Conservation (phyloP, 1,140 invertebrate genomes). For the Planococcus citri region DNA sequence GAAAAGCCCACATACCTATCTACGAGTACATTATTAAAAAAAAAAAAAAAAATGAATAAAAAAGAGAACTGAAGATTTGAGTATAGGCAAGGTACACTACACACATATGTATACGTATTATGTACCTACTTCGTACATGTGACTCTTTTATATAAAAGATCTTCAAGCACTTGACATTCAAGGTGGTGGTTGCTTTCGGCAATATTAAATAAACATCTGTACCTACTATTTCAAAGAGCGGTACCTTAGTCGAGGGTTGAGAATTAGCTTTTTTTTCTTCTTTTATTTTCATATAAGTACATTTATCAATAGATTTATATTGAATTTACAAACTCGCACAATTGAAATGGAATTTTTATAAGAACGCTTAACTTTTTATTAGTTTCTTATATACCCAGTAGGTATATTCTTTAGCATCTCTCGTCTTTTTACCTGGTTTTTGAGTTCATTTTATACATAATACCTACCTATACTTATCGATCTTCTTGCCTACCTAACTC, state of each 20-base stretch:
- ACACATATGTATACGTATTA: no score
- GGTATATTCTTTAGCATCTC: no score
- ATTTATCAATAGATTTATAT: conserved; percentile 5
- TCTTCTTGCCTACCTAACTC: no score
- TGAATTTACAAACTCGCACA: neutral
- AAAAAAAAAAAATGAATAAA: neutral
- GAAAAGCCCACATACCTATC: no score
- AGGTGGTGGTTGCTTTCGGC: conserved; percentile 8
- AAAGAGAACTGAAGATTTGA: conserved; percentile 1
- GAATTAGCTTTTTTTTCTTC: neutral
- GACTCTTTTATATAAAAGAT: neutral
- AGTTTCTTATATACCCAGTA: neutral
- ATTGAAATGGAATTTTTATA: neutral
- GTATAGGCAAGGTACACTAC: neutral
- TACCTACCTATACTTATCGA: no score
- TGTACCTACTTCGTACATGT: no score
- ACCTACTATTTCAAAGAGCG: neutral
- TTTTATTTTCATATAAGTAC: neutral
- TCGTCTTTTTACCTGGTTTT: no score
- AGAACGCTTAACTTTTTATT: neutral
- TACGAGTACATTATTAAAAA: neutral
- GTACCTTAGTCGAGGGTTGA: neutral
- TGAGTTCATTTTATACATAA: no score
- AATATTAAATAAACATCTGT: conserved; percentile 19
- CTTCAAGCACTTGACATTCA: conserved; percentile 1